Evolutionary conservation across 2,113 vertebrate genomes (phyloP), one percentile per base, ranked within the genome.

Genomic region (Acrocephalus arundinaceus): DNA sequence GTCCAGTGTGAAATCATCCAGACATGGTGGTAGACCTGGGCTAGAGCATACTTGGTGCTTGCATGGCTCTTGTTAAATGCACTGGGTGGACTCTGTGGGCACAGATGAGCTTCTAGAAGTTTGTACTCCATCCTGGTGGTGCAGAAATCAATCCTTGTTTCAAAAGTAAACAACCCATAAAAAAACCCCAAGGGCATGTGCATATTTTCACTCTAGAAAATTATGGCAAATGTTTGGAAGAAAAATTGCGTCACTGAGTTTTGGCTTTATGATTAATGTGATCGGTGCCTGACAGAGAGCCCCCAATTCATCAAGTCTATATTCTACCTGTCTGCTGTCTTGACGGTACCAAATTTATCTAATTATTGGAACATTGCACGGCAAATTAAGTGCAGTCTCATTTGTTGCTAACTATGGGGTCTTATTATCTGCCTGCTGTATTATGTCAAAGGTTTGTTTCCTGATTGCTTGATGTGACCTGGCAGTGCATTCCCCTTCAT

Each of bases 211-310:
- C 41, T 91, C 41, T 48, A 67, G 43, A 92, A 94, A 92, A 95
- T 55, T 30, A 51, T 49, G 52, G 83, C 49, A 85, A 82, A 89
- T 85, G 62, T 62, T 82, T 61, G 80, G 79, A 88, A 97, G 89
- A 86, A 96, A 97, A 97, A 97, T 70, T 58, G 96, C 94, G 96
- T 98, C 97, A 58, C 58, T 90, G 96, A 96, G 79, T 97, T 97
- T 96, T 89, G 97, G 97, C 96, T 95, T 95, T 72, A 89, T 99
- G 98, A 98, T 98, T 98, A 98, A 98, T 98, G 97, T 98, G 97
- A 98, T 96, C 57, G 2, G 97, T 97, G 96, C 97, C 94, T 98
- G 97, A 98, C 93, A 97, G 96, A 94, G 96, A 86, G 83, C 95
- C 97, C 94, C 97, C 94, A 96, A 98, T 99, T 98, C 98, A 98